Evolutionary conservation across 2,113 vertebrate genomes (phyloP).

Genomic region (Ictidomys tridecemlineatus): DNA sequence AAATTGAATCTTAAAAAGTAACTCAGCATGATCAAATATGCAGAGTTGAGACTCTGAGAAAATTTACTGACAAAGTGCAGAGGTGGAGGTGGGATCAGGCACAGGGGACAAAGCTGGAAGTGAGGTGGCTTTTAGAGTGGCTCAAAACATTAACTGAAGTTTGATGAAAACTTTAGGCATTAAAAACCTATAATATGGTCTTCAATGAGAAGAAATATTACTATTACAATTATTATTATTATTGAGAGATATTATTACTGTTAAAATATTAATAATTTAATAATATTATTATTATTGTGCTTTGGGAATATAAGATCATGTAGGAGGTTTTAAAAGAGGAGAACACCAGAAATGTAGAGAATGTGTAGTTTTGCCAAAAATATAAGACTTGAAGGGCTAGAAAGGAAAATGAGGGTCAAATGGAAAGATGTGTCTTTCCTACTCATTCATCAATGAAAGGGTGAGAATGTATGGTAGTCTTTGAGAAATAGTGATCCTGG

Average conservation of each 20-base stretch:
- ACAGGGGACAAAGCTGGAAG: neutral
- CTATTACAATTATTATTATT: neutral
- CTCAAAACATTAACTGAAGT: neutral
- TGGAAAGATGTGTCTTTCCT: slow-evolving; percentile 17
- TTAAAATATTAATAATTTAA: neutral
- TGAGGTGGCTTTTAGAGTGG: neutral
- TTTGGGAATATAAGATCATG: neutral
- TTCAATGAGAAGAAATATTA: neutral
- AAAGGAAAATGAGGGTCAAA: slow-evolving; percentile 12
- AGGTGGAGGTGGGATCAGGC: neutral
- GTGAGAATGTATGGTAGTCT: neutral
- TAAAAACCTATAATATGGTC: neutral
- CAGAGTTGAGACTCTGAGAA: neutral
- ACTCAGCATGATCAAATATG: neutral
- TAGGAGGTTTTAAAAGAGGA: slow-evolving; percentile 23
- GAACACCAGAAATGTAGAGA: neutral
- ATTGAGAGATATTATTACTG: neutral
- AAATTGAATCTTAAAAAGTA: neutral
- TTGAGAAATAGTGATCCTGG: neutral
- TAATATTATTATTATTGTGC: neutral
- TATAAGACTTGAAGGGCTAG: slow-evolving; percentile 23
- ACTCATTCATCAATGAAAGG: neutral
- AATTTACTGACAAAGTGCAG: neutral
- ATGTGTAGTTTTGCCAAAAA: neutral
- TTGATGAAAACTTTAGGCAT: neutral